Conservation (phyloP, 2,797 vertebrate genomes). For the Strix occidentalis region DNA sequence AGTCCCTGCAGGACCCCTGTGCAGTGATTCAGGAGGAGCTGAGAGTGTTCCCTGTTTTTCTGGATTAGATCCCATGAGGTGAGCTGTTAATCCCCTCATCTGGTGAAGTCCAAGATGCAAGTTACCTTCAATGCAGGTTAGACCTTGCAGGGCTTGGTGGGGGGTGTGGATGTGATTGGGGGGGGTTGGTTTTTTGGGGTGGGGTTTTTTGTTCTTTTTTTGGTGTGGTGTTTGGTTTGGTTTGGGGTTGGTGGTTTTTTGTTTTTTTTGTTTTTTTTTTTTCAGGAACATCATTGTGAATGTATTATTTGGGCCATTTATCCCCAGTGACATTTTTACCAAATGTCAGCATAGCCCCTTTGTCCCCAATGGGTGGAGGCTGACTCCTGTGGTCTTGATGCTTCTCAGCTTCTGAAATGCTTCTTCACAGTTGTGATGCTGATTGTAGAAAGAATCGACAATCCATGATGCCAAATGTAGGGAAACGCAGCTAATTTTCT, state of each 20-base stretch:
- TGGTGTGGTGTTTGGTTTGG: neutral
- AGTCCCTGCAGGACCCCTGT: neutral
- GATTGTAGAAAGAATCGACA: neutral
- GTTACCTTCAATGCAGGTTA: neutral
- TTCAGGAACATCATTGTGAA: neutral
- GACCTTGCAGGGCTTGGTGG: neutral
- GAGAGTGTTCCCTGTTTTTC: neutral
- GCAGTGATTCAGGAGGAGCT: neutral
- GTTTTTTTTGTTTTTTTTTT: too few species aligned
- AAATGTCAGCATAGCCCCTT: neutral
- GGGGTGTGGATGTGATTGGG: neutral
- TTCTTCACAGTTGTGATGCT: neutral
- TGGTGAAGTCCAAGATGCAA: neutral
- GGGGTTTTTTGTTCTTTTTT: neutral
- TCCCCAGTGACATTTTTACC: neutral
- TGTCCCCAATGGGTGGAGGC: neutral
- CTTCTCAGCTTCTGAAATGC: neutral
- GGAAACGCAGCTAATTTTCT: neutral
- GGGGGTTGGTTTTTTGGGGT: neutral
- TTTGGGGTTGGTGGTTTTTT: neutral
- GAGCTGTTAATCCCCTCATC: neutral
- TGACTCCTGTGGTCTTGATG: neutral
- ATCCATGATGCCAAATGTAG: rapidly evolving
- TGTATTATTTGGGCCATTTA: neutral
- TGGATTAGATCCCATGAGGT: neutral